Evolutionary conservation across 1,140 invertebrate species (phyloP), one percentile per base, ranked within the genome.

Genomic region (Conopomorpha cramerella): DNA sequence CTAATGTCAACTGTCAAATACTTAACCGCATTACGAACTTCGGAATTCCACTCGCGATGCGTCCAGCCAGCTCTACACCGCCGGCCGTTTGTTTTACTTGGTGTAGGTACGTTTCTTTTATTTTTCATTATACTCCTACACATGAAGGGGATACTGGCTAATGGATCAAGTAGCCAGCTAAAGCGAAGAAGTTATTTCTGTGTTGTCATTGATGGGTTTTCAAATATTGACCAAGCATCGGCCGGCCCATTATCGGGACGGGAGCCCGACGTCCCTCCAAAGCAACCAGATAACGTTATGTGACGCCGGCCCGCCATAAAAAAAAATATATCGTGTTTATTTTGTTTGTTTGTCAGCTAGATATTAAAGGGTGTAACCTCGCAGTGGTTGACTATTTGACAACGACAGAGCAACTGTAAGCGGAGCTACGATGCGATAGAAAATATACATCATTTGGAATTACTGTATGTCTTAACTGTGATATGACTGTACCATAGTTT

Each of bases 171-270:
- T 45, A 51, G 47, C 43, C 18, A 18, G 29, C 38, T 55, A 52
- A 65, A 65, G 52, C 55, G 49, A 62, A 60, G 61, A 60, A 62
- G 56, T 54, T 54, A 49, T 59, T 61, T 50, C 32, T 38, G 33
- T 33, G 50, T 49, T 55, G 50, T 50, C 57, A 42, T 42, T 50
- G 55, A 64, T 65, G 60, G 55, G 46, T 63, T 65, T 61, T 53
- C 61, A 68, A 73, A 73, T 68, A 73, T 73, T 73, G 65, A 70
- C 65, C 19, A n/a, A n/a, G n/a, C n/a, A 23, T 10, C 51, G 54
- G 45, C 42, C 42, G 42, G 46, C 41, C 51, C 51, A 63, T 70
- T 68, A 68, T 68, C 56, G 58, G 37, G n/a, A n/a, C 45, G 50
- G 45, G 46, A 55, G 58, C 49, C 51, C 58, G 55, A 39, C 38